Percentiles rank a stretch among this genome's conserved stretches.
These are phyloP conservation scores for Cynoglossus semilaevis DNA, from an alignment of 2,113 vertebrate genomes.

Conservation along the genomic window DNA sequence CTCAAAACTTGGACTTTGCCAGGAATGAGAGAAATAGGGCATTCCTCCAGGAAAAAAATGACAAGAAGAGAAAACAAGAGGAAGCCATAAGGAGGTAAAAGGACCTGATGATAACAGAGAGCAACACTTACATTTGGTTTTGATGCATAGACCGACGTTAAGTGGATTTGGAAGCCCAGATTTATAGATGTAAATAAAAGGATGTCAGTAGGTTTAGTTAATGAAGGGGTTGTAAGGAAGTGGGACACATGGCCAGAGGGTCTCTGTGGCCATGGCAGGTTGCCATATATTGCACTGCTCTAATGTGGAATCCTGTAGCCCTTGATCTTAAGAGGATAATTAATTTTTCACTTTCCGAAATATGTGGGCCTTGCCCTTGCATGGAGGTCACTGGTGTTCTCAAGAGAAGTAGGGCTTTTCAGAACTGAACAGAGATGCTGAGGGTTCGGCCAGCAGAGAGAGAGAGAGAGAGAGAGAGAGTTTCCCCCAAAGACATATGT, in stretches of 20 bases:
- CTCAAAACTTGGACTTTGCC: constrained; percentile 90
- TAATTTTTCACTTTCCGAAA: constrained; percentile 65
- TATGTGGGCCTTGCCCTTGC: constrained; percentile 70
- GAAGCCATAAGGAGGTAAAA: constrained; percentile 95
- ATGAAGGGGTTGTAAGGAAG: constrained; percentile 42
- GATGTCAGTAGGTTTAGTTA: constrained; percentile 31
- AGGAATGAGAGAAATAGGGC: constrained; percentile 94
- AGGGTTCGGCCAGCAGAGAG: constrained; percentile 4
- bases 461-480: constrained; percentile 8
- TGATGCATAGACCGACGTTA: background rate
- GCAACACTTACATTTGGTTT: background rate
- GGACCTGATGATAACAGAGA: background rate
- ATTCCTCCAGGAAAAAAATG: constrained; percentile 94
- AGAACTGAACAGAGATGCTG: constrained; percentile 20
- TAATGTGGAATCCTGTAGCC: constrained; percentile 38
- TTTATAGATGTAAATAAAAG: background rate
- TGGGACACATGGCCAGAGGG: constrained; percentile 60
- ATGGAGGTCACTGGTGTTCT: constrained; percentile 55
- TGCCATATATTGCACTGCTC: constrained; percentile 54
- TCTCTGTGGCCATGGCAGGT: constrained; percentile 49
- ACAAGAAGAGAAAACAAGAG: constrained; percentile 95
- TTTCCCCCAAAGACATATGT: too few species aligned
- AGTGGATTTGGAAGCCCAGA: background rate
- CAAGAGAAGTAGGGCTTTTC: constrained; percentile 42
- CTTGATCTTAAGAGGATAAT: constrained; percentile 59